These are phyloP conservation scores for Brachypodius melanocephalos DNA, from an alignment of 2,113 vertebrate species.

Conservation along the genomic window DNA sequence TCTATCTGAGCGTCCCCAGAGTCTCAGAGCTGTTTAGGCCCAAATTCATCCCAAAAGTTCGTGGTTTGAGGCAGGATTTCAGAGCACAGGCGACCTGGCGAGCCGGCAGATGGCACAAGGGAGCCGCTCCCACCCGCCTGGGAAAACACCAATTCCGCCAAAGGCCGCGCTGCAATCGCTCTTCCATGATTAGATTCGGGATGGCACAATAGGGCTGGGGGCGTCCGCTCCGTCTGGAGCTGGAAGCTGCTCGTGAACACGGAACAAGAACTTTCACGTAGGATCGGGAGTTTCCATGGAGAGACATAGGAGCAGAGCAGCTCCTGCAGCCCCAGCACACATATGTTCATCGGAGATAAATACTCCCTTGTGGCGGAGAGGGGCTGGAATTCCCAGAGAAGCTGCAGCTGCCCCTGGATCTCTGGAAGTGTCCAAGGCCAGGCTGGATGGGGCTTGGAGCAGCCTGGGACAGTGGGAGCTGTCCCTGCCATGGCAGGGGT, in stretches of 20 bases:
- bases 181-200: accelerated
- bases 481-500: background rate
- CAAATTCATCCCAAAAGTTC: accelerated
- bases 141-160: accelerated
- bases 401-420: background rate
- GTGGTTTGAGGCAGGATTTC: accelerated
- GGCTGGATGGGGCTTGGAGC: background rate
- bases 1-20: accelerated
- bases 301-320: accelerated
- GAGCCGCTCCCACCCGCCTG: background rate
- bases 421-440: accelerated
- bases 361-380: background rate
- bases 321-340: background rate
- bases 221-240: background rate
- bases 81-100: background rate
- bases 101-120: background rate
- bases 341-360: background rate
- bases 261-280: accelerated
- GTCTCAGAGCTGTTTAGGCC: accelerated
- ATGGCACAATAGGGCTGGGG: background rate
- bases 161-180: background rate
- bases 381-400: background rate
- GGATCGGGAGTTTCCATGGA: background rate
- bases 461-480: accelerated
- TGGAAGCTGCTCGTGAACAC: background rate